Base-by-base conservation (phyloP, 2,797 vertebrate species). In the Ctenosaura bakeri region DNA sequence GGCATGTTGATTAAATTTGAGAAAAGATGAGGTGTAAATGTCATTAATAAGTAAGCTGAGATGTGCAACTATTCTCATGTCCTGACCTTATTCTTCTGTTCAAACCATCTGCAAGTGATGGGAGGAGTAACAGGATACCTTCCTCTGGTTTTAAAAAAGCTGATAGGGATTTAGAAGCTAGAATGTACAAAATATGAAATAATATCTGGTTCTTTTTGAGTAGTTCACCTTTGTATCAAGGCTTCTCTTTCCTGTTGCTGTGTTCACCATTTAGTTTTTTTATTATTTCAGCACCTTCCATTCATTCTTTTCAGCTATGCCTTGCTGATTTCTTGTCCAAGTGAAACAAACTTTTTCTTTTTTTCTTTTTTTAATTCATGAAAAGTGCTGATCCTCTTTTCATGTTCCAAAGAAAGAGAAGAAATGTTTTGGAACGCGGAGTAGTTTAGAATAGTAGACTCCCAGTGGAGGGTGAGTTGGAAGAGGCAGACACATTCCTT, bases 401-500 rank as follows among this genome's bases (percentile, higher is more conserved):
- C 64, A 10, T 13, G 1, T 73, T 71, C 26, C 50, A 50, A 35
- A 81, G 29, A 16, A 18, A 54, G 54, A 0, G 12, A 69, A 76
- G 86, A 71, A 88, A 82, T 59, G 16, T 64, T 74, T 42, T 74
- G 64, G 87, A 82, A 38, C 35, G 13, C 4, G 2, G 29, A 50
- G 14, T 66, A n/a, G 59, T 46, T 66, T 64, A 42, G n/a, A 76
- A 64, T 74, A 74, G 62, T 29, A n/a, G 22, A 56, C 59, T 88
- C 46, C 46, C 56, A 0, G 38, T 0, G 0, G 16, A 89, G 77
- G 79, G 46, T 92, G 85, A 92, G 76, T 94, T 95, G 88, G 80
- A 93, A 95, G 83, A 79, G 83, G 24, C 1, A 64, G 69, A 85
- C 85, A 1, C 1, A 0, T 86, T 80, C 92, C 85, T 89, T 20